Evolutionary conservation across 2,113 vertebrate genomes (phyloP).

Genomic region (Zosterops japonicus): DNA sequence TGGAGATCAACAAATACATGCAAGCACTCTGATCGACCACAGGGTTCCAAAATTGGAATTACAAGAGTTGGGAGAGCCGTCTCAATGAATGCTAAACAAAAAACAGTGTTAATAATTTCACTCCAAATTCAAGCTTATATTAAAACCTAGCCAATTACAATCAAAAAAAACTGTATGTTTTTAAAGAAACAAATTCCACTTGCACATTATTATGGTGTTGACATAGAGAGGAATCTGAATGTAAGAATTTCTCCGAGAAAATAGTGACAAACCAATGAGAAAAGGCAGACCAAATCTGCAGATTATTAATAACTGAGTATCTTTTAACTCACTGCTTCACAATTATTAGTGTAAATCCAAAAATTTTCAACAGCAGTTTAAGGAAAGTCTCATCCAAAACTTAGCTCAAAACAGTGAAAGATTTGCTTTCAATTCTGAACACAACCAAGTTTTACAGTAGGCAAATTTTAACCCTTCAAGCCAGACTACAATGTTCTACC

Average conservation of each 20-base stretch:
- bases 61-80: conserved; percentile 93
- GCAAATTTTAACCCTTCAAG: neutral
- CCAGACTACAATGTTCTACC: neutral
- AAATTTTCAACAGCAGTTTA: neutral
- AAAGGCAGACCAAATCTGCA: neutral
- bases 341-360: neutral
- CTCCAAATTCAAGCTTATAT: neutral
- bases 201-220: neutral
- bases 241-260: neutral
- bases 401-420: neutral
- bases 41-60: conserved; percentile 94
- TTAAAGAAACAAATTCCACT: neutral
- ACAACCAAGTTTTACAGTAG: neutral
- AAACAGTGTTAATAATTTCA: neutral
- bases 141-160: neutral
- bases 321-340: neutral
- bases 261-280: neutral
- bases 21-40: conserved; percentile 94
- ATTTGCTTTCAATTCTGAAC: neutral
- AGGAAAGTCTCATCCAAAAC: neutral
- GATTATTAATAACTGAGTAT: neutral
- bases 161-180: neutral
- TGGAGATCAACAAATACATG: conserved; percentile 98
- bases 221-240: neutral
- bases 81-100: conserved; percentile 89